Evolutionary conservation across 2,888 invertebrate genomes (phyloP).

Genomic region (Colletes collaris): DNA sequence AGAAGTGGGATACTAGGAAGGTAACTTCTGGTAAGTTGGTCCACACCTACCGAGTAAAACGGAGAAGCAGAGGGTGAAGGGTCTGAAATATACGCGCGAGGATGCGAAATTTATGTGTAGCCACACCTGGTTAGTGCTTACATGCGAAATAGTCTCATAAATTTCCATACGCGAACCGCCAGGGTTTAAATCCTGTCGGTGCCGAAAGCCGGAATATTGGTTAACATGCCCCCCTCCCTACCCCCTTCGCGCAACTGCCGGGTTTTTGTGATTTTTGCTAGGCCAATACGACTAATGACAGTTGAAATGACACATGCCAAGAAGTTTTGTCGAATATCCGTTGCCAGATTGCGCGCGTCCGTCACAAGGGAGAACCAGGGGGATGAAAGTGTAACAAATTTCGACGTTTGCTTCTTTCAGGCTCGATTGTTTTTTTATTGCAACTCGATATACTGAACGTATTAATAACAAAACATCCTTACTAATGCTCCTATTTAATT

Average conservation of each 20-base stretch:
- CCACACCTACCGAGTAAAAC: constrained; percentile 72
- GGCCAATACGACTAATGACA: constrained; percentile 38
- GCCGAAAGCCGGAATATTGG: constrained; percentile 76
- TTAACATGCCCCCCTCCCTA: constrained; percentile 63
- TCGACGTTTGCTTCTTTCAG: too few species aligned
- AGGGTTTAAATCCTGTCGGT: constrained; percentile 76
- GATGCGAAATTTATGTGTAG: constrained; percentile 82
- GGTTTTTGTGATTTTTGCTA: constrained; percentile 50
- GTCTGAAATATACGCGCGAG: constrained; percentile 81
- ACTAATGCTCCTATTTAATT: too few species aligned
- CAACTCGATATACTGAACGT: too few species aligned
- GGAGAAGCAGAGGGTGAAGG: constrained; percentile 70
- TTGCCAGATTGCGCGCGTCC: neutral
- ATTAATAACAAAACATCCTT: too few species aligned
- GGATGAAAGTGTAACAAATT: too few species aligned
- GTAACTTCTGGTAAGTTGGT: constrained; percentile 80
- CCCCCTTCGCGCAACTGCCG: constrained; percentile 27
- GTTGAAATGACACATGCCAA: constrained; percentile 24
- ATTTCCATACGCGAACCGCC: constrained; percentile 78
- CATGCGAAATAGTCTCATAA: constrained; percentile 82
- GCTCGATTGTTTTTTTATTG: too few species aligned
- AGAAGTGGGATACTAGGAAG: constrained; percentile 70
- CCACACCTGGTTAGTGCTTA: constrained; percentile 83
- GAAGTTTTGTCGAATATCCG: constrained; percentile 26
- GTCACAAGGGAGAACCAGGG: neutral